Conservation (phyloP, 2,113 vertebrate genomes). For the Euleptes europaea region DNA sequence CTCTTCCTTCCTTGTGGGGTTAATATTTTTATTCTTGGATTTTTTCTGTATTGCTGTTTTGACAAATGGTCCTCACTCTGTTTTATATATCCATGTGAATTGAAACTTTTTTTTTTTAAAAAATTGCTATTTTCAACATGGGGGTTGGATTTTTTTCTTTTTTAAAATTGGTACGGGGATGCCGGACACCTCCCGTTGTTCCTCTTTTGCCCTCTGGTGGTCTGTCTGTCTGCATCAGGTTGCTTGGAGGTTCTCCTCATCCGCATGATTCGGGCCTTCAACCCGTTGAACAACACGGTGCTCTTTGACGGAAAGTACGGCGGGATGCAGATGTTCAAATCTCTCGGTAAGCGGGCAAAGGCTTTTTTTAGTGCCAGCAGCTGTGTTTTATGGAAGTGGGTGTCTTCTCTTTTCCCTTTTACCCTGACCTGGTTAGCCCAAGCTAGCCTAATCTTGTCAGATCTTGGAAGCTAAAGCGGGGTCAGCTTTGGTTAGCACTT, state of each 20-base stretch:
- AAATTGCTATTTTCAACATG: slow-evolving; percentile 32
- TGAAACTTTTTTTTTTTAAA: not conserved
- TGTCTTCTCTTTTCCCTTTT: not conserved
- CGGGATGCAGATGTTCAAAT: slow-evolving; percentile 84
- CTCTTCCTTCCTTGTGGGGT: slow-evolving; percentile 28
- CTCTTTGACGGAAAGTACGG: slow-evolving; percentile 90
- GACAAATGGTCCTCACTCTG: slow-evolving; percentile 38
- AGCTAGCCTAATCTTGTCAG: too few species aligned
- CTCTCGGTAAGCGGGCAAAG: slow-evolving; percentile 80
- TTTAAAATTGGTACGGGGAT: slow-evolving; percentile 25
- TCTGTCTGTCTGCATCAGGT: slow-evolving; percentile 72
- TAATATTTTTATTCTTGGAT: not conserved
- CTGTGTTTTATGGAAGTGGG: not conserved
- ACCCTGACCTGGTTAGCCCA: too few species aligned
- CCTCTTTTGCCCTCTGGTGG: slow-evolving; percentile 39
- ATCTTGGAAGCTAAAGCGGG: too few species aligned
- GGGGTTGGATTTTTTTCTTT: slow-evolving; percentile 23
- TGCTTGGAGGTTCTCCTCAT: slow-evolving; percentile 90
- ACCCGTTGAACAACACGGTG: slow-evolving; percentile 87
- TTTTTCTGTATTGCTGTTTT: slow-evolving; percentile 9
- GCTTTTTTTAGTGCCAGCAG: accelerated
- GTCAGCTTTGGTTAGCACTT: too few species aligned
- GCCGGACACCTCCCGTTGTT: slow-evolving; percentile 22
- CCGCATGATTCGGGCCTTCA: slow-evolving; percentile 87
- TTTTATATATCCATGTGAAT: not conserved